Percentiles rank a stretch among this genome's conserved stretches.
Conservation (phyloP, 2,797 vertebrate genomes). For the Macrochelys suwanniensis region DNA sequence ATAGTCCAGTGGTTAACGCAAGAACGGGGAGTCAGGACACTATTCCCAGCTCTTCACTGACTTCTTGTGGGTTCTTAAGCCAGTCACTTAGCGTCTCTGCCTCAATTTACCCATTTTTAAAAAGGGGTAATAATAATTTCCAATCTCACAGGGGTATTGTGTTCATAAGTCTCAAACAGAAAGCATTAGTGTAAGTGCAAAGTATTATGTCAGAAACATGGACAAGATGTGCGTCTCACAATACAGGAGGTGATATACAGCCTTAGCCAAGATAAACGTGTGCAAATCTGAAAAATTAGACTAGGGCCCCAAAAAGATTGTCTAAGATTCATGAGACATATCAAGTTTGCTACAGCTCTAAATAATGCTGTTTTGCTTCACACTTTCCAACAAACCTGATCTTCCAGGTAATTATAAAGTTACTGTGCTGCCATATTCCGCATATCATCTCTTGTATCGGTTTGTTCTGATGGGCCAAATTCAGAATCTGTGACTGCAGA, state of each 20-base stretch:
- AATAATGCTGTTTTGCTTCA: constrained; percentile 23
- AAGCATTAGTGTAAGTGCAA: constrained; percentile 67
- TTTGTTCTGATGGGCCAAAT: constrained; percentile 49
- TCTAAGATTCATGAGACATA: background rate
- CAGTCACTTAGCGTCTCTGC: background rate
- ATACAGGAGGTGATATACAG: background rate
- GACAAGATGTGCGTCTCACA: background rate
- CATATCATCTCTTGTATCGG: constrained; percentile 56
- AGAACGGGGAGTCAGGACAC: background rate
- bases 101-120: background rate
- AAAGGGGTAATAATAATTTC: background rate
- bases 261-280: background rate
- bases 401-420: background rate
- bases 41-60: background rate
- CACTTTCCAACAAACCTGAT: background rate
- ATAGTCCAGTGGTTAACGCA: background rate
- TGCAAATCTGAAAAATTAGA: background rate
- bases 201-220: background rate
- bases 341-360: background rate
- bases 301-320: background rate
- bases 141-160: background rate
- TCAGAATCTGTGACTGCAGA: constrained; percentile 64
- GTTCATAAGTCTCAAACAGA: constrained; percentile 62
- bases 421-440: constrained; percentile 31
- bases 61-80: background rate